Base-by-base conservation (phyloP, 2,797 vertebrate species). In the Urosaurus nigricauda region DNA sequence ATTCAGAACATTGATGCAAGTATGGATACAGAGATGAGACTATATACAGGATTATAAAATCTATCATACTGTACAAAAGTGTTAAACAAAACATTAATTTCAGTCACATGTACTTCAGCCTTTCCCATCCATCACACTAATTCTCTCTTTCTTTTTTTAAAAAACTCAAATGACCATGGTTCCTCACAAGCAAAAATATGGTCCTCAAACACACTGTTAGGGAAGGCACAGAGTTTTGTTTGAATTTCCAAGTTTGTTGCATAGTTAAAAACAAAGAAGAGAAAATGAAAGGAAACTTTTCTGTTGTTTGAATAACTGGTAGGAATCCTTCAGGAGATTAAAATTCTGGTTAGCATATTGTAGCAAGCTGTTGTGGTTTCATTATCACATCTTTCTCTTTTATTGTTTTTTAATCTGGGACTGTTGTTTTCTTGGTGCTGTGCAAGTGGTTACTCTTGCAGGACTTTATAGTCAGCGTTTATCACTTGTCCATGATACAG, bases 391-490 rank as follows among this genome's bases (percentile, higher is more conserved):
- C 89, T 90, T 88, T 83, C 85, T 78, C 43, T 89, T 90, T 65
- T 56, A 16, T 60, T 92, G 65, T 5, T 5, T 93, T 93, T 93
- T 79, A 92, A 84, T 93, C 37, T 32, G 7, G 0, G 0, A 47
- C 43, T 56, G 71, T 71, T 65, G 37, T 90, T 91, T 93, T 89
- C 2, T 0, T 89, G 21, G 2, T 89, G 35, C 11, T 74, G 4
- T 43, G 47, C 79, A 85, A 90, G 85, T 75, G 88, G 60, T 83
- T 83, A 0, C 70, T 92, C 53, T 85, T 88, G 79, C 85, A 87
- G 88, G 91, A 60, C 58, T 88, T 84, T 92, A 82, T 84, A 87
- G 84, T 37, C 90, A 90, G 73, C 78, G 77, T 47, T 83, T 24
- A 75, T 29, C 4, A 47, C 79, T 84, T 74, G 80, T 68, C 87